These are phyloP conservation scores for Jaculus jaculus DNA, from an alignment of 2,113 vertebrate species.

Conservation along the genomic window DNA sequence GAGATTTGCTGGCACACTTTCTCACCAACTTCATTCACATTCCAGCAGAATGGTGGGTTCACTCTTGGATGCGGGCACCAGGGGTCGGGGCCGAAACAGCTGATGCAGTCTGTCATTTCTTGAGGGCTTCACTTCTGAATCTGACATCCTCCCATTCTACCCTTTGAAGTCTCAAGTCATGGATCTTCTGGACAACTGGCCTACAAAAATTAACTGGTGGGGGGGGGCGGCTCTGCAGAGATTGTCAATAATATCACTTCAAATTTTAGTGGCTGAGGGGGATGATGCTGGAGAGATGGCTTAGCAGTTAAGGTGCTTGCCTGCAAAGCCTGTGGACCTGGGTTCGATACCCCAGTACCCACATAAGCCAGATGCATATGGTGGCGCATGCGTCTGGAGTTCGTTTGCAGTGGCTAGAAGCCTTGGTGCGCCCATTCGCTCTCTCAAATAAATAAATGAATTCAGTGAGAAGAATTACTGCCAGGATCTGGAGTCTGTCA, in stretches of 20 bases:
- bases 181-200: not conserved
- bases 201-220: not conserved
- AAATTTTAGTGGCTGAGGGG: fast-evolving
- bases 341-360: too few relatives aligned
- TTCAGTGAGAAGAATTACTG: fast-evolving
- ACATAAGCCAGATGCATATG: too few relatives aligned
- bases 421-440: too few relatives aligned
- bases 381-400: too few relatives aligned
- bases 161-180: not conserved
- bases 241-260: fast-evolving
- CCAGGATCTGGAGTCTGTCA: fast-evolving
- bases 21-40: too few relatives aligned
- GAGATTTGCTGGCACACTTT: fast-evolving
- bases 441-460: too few relatives aligned
- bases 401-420: too few relatives aligned
- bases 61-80: not conserved
- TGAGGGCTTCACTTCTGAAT: not conserved
- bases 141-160: not conserved
- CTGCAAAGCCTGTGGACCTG: not conserved
- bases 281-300: too few relatives aligned
- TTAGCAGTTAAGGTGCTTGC: too few relatives aligned
- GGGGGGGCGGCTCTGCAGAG: not conserved
- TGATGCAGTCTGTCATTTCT: not conserved
- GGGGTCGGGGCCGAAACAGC: too few relatives aligned
- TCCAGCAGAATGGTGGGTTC: not conserved